Percentiles rank a stretch among this genome's conserved stretches.
Conservation (phyloP, 1,140 invertebrate species). For the Steinernema khuongi region DNA sequence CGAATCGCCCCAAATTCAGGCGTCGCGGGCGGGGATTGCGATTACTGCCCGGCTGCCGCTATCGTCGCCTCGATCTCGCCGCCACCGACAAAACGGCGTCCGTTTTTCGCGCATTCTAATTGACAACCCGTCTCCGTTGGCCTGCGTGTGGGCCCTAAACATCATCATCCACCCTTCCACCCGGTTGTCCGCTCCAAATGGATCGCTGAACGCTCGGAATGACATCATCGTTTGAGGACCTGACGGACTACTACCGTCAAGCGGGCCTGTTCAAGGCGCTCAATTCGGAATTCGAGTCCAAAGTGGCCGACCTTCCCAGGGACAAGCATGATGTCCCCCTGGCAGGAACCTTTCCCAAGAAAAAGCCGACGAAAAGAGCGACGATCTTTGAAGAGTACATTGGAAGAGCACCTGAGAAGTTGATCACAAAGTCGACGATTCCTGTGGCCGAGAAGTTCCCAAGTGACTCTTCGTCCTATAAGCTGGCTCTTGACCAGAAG, state of each 20-base stretch:
- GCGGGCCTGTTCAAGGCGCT: not conserved
- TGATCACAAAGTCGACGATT: not conserved
- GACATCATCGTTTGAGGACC: not conserved
- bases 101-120: conserved; percentile 7
- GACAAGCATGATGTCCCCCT: not conserved
- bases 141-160: not conserved
- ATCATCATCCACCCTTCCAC: not conserved
- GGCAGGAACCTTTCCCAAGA: not conserved
- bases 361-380: not conserved
- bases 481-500: not conserved
- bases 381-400: not conserved
- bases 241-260: not conserved
- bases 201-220: not conserved
- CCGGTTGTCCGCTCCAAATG: not conserved
- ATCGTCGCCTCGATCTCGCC: conserved; percentile 2
- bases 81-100: not conserved
- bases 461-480: not conserved
- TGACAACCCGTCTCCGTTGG: not conserved
- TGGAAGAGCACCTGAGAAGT: not conserved
- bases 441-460: conserved; percentile 8
- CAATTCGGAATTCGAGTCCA: not conserved
- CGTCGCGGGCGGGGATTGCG: not conserved
- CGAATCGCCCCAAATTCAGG: conserved; percentile 6
- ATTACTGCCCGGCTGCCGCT: too few relatives aligned
- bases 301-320: not conserved